Evolutionary conservation across 64 coral and sea anemone species (phyloP), one percentile per base, ranked within the genome.

Genomic region (Anthopleura sola): DNA sequence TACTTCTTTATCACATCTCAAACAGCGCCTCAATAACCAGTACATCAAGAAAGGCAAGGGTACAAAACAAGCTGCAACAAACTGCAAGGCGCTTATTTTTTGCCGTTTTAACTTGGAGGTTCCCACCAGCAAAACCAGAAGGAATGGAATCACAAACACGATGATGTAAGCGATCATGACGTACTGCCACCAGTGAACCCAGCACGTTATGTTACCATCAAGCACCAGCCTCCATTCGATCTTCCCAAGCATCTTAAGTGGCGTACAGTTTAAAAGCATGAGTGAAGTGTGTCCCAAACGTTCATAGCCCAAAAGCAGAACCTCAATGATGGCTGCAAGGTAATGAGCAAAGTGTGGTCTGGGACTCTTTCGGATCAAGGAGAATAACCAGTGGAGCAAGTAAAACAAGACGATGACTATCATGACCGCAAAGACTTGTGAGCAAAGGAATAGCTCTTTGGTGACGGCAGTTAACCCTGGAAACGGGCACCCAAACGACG

Each of bases 141-240:
- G 81, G 23, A 95, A 91, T 75, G 93, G 93, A 10, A 95, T 24
- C 38, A 91, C 56, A 60, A 91, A 95, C 24, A 85, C 33, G 13
- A 85, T 81, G 9, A 87, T 78, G 55, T 86, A 95, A 49, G 78
- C 47, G 46, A 91, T 47, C 33, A 88, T 38, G 18, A 64, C 3
- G 62, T 48, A 82, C 75, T 95, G 93, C 93, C 93, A 95, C 93
- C 93, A 95, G 3, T 91, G 81, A 38, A 83, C 55, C 81, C 86
- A 85, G 60, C 93, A 95, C 50, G 56, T 80, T 9, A 95, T 81
- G 57, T 91, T 91, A 21, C 71, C 93, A 69, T 95, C 86, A 60
- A 87, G 86, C 21, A 85, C 91, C 55, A 95, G 82, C 80, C 89
- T 69, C 21, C 46, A 86, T 51, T 82, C 84, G 9, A 4, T 17